These are phyloP conservation scores for Ganaspis sp. DNA, from an alignment of 1,140 invertebrate genomes.

Conservation along the genomic window DNA sequence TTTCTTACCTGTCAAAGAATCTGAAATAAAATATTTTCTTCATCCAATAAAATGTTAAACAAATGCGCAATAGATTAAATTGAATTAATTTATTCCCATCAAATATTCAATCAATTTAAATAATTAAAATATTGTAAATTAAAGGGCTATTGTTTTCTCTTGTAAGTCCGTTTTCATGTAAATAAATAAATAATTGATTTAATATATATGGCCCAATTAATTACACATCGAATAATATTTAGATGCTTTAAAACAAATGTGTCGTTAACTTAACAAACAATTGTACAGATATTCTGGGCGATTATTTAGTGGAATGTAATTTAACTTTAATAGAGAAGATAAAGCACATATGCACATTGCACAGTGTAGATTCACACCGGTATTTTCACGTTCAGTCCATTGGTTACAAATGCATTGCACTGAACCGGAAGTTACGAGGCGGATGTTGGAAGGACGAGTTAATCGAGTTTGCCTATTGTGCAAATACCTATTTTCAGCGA, in stretches of 20 bases:
- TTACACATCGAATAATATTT: too few species aligned
- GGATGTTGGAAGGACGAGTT: conserved; percentile 24
- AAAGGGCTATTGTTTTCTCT: too few species aligned
- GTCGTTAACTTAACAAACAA: neutral
- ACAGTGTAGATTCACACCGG: conserved; percentile 5
- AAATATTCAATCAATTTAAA: too few species aligned
- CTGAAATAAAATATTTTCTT: too few species aligned
- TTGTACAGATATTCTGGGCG: neutral
- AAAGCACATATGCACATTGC: neutral
- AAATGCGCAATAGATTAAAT: too few species aligned
- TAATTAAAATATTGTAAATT: too few species aligned
- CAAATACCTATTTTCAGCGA: neutral
- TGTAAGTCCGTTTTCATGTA: too few species aligned
- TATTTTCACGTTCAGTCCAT: conserved; percentile 5
- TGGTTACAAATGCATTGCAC: conserved; percentile 3
- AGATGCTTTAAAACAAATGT: too few species aligned
- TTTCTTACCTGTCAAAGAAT: neutral
- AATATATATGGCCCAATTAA: too few species aligned
- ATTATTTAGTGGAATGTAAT: neutral
- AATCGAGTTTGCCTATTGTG: neutral
- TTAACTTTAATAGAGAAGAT: neutral
- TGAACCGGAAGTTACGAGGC: conserved; percentile 18
- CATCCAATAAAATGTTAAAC: too few species aligned
- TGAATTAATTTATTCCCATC: too few species aligned
- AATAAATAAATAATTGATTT: too few species aligned